Base-by-base conservation (phyloP, 2,888 invertebrate species). In the Dinocampus coccinellae region DNA sequence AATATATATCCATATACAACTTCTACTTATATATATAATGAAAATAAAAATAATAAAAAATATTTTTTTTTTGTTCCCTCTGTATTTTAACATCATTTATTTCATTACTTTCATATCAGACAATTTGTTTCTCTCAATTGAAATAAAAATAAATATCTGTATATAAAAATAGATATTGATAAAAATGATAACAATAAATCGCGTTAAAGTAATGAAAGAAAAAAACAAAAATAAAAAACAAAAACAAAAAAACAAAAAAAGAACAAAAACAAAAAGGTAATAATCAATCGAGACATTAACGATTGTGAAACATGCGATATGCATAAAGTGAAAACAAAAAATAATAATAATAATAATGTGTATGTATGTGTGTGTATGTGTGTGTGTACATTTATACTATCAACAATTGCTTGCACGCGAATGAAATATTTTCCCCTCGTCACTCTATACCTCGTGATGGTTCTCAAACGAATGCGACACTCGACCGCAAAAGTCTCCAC, bases 401-500 rank as follows among this genome's bases (percentile, higher is more conserved):
- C 22, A 20, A 53, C 22, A 53, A 53, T 22, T 22, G 22, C 9
- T 29, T 33, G 34, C 33, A 34, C 60, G 60, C 33, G 33, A 60
- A 60, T 36, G 11, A 60, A 36, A 60, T 60, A 9, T 16, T 36
- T 36, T 36, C 60, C 13, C 39, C 3, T 39, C 13, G n/a, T n/a
- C n/a, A 39, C n/a, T 39, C 39, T 13, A 13, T 13, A 13, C n/a
- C 2, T n/a, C 39, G 39, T 2, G 13, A n/a, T 39, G 1, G n/a
- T 39, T 39, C 3, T 3, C 39, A 13, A 34, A n/a, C 29, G 52
- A 3, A 3, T n/a, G 36, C 42, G 42, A 47, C 47, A 47, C 47
- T 47, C 47, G 62, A 62, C 62, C 42, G 42, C 39, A 42, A 39
- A 62, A 22, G 47, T 24, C 26, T 42, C 36, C 53, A 24, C 24